Conservation (phyloP, 2,888 invertebrate genomes). For the Clanis bilineata region DNA sequence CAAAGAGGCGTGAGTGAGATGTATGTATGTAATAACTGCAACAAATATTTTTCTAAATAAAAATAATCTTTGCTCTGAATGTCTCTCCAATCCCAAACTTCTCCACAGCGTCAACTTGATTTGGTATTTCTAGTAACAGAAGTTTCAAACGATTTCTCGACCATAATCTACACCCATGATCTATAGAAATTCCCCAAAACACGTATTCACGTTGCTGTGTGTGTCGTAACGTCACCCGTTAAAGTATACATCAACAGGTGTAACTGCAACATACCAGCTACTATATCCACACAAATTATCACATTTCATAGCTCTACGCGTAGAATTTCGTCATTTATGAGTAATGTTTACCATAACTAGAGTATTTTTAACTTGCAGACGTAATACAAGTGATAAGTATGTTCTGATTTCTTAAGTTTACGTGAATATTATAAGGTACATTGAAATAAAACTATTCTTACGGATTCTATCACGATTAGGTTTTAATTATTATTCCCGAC, state of each 20-base stretch:
- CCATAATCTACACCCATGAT: background rate
- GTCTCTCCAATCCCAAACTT: too few species aligned
- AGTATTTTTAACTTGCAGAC: background rate
- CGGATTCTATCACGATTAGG: too few species aligned
- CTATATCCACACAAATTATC: slow-evolving; percentile 1
- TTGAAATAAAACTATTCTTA: too few species aligned
- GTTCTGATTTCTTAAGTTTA: background rate
- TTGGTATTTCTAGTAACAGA: background rate
- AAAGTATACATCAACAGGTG: background rate
- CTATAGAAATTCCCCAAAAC: background rate
- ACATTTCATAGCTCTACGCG: background rate
- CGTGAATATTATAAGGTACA: too few species aligned
- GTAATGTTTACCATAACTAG: background rate
- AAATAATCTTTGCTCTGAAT: too few species aligned
- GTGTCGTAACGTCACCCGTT: background rate
- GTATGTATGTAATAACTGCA: too few species aligned
- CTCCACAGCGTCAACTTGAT: too few species aligned
- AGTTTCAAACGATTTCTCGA: background rate
- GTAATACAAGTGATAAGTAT: background rate
- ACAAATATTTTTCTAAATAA: too few species aligned
- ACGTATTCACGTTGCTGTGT: background rate
- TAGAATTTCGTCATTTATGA: background rate
- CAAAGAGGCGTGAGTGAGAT: too few species aligned
- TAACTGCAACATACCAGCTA: background rate
- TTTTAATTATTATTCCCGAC: too few species aligned